Conservation (phyloP, 2,888 invertebrate species). For the Ectemnius cavifrons region DNA sequence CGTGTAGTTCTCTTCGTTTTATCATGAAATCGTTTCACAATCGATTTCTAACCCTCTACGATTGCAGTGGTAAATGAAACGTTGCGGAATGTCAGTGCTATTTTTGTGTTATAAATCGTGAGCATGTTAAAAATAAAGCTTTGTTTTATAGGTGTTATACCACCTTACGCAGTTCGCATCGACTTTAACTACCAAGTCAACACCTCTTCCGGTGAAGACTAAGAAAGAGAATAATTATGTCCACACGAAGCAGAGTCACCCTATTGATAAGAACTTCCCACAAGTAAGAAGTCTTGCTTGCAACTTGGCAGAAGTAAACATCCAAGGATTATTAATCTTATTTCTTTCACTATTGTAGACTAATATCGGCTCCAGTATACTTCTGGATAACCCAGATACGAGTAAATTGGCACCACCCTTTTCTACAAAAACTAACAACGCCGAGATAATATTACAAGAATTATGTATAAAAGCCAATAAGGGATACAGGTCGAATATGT, state of each 20-base stretch:
- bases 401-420: conserved; percentile 55
- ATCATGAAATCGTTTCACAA: too few species aligned
- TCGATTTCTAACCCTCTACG: too few species aligned
- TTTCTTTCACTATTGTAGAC: conserved; percentile 60
- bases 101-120: too few species aligned
- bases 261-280: conserved; percentile 63
- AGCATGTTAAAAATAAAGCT: too few species aligned
- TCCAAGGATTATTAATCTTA: neutral
- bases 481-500: conserved; percentile 70
- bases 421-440: conserved; percentile 57
- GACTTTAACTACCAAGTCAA: conserved; percentile 68
- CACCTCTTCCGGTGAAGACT: conserved; percentile 61
- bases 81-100: too few species aligned
- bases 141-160: conserved; percentile 68
- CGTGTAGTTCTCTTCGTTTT: too few species aligned
- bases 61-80: too few species aligned
- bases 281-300: conserved; percentile 60
- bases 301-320: neutral
- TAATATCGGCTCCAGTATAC: conserved; percentile 66
- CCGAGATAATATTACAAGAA: conserved; percentile 59
- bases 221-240: conserved; percentile 55
- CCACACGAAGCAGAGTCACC: conserved; percentile 41
- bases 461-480: conserved; percentile 52
- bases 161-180: conserved; percentile 74
- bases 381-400: conserved; percentile 58